phyloP scores from a whole-genome alignment of 2,797 vertebrate genomes.

The Anomalospiza imberbis region DNA sequence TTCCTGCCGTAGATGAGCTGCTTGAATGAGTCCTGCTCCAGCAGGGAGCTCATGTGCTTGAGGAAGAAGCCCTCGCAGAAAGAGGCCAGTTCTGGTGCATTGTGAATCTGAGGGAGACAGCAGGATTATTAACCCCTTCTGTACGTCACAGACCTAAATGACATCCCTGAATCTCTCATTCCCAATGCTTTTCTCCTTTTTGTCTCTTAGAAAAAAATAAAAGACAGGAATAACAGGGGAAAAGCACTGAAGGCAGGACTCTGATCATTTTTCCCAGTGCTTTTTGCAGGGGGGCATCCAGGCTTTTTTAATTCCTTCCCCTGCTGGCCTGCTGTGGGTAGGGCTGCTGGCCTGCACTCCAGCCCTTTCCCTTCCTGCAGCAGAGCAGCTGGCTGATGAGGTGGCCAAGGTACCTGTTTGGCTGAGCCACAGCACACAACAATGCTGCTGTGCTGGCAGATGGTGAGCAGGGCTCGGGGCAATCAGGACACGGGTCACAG shows the following conservation, averaged over 20 bases:
- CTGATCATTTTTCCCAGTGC: neutral
- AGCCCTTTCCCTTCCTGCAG: neutral
- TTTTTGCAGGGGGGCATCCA: neutral
- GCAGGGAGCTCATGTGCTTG: slow-evolving; percentile 89
- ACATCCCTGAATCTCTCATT: neutral
- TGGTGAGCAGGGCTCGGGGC: neutral
- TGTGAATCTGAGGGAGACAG: slow-evolving; percentile 79
- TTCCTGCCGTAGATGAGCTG: slow-evolving; percentile 84
- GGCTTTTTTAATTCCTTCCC: neutral
- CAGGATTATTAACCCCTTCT: neutral
- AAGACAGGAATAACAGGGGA: neutral
- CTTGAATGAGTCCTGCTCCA: slow-evolving; percentile 88
- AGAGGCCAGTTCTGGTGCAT: slow-evolving; percentile 82
- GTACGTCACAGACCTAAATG: neutral
- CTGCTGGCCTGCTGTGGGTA: slow-evolving; percentile 30
- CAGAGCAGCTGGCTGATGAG: slow-evolving; percentile 45
- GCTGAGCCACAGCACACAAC: neutral
- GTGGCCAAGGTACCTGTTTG: slow-evolving; percentile 1
- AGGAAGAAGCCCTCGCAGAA: slow-evolving; percentile 95
- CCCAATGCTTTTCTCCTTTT: too few species aligned
- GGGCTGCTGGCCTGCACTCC: neutral
- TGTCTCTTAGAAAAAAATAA: neutral
- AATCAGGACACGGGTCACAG: neutral
- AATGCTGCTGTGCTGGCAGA: neutral
- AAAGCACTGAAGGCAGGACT: neutral